Evolutionary conservation across 2,797 vertebrate genomes (phyloP).

Genomic region (Amazonetta brasiliensis): DNA sequence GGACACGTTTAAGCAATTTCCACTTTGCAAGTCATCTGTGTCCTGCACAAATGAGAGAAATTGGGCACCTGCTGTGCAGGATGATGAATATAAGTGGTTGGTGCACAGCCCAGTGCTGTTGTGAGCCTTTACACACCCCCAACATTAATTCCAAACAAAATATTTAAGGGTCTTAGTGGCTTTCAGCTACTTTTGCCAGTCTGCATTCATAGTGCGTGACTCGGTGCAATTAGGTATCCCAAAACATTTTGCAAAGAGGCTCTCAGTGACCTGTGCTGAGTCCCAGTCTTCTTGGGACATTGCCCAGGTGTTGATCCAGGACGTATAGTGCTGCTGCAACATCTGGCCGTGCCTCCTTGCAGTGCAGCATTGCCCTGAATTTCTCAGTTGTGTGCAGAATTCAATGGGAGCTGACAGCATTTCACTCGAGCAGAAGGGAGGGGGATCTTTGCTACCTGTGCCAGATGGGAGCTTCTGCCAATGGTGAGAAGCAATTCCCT

Average conservation of each 20-base stretch:
- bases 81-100: not conserved
- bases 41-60: not conserved
- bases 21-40: not conserved
- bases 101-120: not conserved
- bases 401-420: not conserved
- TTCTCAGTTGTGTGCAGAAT: not conserved
- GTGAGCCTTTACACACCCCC: not conserved
- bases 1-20: not conserved
- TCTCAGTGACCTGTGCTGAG: not conserved
- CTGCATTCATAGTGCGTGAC: not conserved
- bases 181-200: not conserved
- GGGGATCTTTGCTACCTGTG: not conserved
- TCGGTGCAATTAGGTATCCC: not conserved
- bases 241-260: not conserved
- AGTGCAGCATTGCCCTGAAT: not conserved
- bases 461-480: not conserved
- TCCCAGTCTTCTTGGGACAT: not conserved
- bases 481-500: not conserved
- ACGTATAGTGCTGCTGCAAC: not conserved
- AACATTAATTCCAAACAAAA: constrained; percentile 9
- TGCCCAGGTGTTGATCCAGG: not conserved
- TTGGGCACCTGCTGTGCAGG: not conserved
- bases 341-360: not conserved
- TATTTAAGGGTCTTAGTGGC: not conserved
- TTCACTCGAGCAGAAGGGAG: not conserved